phyloP scores from a whole-genome alignment of 2,797 vertebrate species.

The Silurus aristotelis region DNA sequence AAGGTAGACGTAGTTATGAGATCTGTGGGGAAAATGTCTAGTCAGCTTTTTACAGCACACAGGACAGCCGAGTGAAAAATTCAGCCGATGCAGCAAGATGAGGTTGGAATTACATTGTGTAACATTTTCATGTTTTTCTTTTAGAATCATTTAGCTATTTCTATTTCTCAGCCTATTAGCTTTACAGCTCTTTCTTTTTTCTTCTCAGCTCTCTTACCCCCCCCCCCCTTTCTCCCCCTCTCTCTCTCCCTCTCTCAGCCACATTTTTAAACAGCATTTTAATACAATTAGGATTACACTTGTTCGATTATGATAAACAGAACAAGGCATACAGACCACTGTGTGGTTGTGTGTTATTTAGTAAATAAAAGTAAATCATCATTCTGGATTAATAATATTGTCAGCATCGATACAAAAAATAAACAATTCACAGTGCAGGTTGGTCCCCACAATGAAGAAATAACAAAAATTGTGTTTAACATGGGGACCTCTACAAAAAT shows the following conservation, averaged over 20 bases:
- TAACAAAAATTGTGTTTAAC: background rate
- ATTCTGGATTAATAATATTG: background rate
- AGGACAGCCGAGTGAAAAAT: background rate
- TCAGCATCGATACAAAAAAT: background rate
- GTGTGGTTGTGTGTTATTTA: background rate
- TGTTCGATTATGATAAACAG: conserved; percentile 49
- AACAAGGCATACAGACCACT: conserved; percentile 26
- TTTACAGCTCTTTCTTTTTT: background rate
- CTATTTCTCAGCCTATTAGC: conserved; percentile 15
- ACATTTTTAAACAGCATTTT: conserved; percentile 47
- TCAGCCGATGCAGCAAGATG: background rate
- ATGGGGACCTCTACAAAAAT: background rate
- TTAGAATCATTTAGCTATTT: background rate
- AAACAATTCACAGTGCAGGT: background rate
- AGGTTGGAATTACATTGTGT: conserved; percentile 10
- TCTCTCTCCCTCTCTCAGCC: background rate
- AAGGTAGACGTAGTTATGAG: conserved; percentile 45
- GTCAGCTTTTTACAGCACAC: conserved; percentile 28
- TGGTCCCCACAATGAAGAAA: background rate
- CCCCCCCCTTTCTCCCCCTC: background rate
- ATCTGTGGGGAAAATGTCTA: conserved; percentile 31
- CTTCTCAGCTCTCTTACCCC: background rate
- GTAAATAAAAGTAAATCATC: background rate
- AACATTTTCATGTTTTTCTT: conserved; percentile 29
- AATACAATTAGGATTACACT: conserved; percentile 53